phyloP scores from a whole-genome alignment of 2,888 invertebrate species.

The Drosophila cyrtoloma region DNA sequence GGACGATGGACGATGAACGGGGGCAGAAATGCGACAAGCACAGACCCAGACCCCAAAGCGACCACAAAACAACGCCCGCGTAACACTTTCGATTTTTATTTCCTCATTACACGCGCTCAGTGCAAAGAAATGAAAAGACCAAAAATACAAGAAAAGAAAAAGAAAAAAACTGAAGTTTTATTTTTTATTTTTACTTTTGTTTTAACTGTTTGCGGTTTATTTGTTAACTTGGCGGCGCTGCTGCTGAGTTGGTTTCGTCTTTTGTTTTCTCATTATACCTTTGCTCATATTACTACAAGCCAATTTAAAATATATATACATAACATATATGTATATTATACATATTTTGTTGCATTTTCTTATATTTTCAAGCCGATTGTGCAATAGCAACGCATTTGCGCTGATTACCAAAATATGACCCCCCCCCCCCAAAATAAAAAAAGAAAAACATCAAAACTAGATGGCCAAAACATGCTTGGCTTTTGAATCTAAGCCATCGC shows the following conservation, averaged over 20 bases:
- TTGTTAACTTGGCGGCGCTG: constrained; percentile 25
- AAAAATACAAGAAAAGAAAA: constrained; percentile 30
- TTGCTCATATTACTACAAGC: constrained; percentile 29
- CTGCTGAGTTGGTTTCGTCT: constrained; percentile 34
- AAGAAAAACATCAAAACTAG: neutral
- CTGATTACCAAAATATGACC: constrained; percentile 37
- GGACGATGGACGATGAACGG: constrained; percentile 21
- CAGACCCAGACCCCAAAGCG: constrained; percentile 35
- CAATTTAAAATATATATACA: constrained; percentile 21
- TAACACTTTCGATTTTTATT: constrained; percentile 76
- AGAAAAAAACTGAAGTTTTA: constrained; percentile 47
- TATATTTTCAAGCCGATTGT: constrained; percentile 37
- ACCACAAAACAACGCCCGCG: constrained; percentile 62
- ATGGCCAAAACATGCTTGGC: constrained; percentile 1
- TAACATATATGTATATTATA: constrained; percentile 18
- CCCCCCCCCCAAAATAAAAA: neutral
- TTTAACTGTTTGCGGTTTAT: constrained; percentile 20
- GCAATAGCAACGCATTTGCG: constrained; percentile 50
- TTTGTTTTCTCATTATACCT: constrained; percentile 54
- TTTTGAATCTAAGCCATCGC: constrained; percentile 16
- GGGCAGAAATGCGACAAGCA: constrained; percentile 3
- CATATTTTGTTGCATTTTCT: constrained; percentile 32
- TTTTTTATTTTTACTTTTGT: constrained; percentile 16
- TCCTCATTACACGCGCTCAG: constrained; percentile 60
- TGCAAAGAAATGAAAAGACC: constrained; percentile 35